A percentile compares a stretch with the other conserved stretches of the same genome.
These are phyloP conservation scores for Psittacula derbiana DNA, from an alignment of 2,797 vertebrate genomes.

Conservation along the genomic window DNA sequence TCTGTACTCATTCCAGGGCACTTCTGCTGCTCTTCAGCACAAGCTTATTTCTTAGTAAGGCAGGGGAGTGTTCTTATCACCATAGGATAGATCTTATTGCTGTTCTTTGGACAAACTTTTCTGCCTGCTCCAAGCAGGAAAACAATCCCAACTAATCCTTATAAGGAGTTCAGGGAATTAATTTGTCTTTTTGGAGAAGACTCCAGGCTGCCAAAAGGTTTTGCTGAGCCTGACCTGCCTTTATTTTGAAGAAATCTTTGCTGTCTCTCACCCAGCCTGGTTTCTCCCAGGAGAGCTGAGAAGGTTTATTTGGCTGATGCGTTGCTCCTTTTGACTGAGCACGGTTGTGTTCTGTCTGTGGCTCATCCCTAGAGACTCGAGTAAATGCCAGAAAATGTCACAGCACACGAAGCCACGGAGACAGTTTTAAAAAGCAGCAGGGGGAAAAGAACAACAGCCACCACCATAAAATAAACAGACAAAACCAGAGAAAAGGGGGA, in stretches of 20 bases:
- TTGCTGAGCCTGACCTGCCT: background rate
- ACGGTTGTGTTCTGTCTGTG: background rate
- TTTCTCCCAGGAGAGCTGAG: background rate
- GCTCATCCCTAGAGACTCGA: background rate
- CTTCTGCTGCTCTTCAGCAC: background rate
- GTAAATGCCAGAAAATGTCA: background rate
- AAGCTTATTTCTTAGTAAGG: background rate
- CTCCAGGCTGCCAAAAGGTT: background rate
- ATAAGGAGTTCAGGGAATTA: background rate
- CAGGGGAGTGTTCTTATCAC: background rate
- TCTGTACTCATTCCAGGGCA: background rate
- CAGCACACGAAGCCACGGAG: background rate
- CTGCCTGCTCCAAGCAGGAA: background rate
- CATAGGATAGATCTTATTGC: background rate
- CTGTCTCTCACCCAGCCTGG: background rate
- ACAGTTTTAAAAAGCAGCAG: background rate
- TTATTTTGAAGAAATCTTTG: background rate
- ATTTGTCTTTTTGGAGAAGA: background rate
- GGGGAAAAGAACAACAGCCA: background rate
- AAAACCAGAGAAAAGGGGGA: background rate
- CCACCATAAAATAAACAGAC: rapidly evolving
- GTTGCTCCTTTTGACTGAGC: background rate
- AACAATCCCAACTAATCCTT: background rate
- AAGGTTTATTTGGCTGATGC: rapidly evolving
- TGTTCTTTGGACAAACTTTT: background rate